Evolutionary conservation across 2,888 invertebrate genomes (phyloP), one percentile per base, ranked within the genome.

Genomic region (Dolomedes plantarius): DNA sequence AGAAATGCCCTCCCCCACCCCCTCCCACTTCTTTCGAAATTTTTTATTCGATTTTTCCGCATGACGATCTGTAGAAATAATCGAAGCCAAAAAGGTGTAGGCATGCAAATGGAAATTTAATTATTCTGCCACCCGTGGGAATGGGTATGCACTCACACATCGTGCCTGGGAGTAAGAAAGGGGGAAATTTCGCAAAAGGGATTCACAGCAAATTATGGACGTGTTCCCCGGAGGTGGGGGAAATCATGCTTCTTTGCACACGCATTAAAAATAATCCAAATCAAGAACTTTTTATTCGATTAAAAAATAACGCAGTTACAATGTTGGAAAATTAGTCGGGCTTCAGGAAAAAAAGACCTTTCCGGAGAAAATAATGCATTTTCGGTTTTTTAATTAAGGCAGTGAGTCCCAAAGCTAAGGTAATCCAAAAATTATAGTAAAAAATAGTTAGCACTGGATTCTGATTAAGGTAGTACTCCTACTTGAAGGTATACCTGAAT

Each of bases 41-140:
- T 13, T 46, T 65, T 28, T 67, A 39, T 39, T 23, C 32, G 23
- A 46, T 39, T 32, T 39, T 31, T 50, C 29, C 9, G 31, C 67
- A 85, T 67, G 67, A 73, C 73, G 74, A 78, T 86, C 79, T 80
- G 75, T 71, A 79, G 79, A 86, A 80, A 86, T 79, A 86, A 80
- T 80, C 86, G 75, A 86, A 86, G 79, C 75, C 86, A 79, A 86
- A 77, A 86, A 86, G 79, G 79, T 86, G 86, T 86, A 69, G 79
- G 86, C 79, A 80, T 75, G 79, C 79, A 86, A 86, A 86, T 86
- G 86, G 79, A 86, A 86, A 86, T 86, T 79, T 86, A 86, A 86
- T 86, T 86, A 86, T 83, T 83, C 83, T 72, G 32, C 77, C 65
- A 83, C 31, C 23, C 76, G 13, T 32, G 9, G 28, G 69, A 41